Conservation (phyloP, 2,888 invertebrate species). For the Phyllotreta striolata region DNA sequence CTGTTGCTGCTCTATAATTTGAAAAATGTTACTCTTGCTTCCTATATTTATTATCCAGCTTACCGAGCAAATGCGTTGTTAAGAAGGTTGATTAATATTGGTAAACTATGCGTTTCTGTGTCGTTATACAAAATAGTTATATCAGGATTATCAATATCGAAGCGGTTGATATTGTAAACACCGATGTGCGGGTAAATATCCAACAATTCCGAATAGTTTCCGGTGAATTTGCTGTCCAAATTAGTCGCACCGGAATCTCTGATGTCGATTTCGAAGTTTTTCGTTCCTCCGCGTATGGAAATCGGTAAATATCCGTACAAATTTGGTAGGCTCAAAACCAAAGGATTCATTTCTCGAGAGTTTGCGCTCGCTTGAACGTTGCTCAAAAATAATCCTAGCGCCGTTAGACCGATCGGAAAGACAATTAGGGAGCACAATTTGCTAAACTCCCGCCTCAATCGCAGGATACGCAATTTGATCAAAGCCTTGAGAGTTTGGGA, state of each 20-base stretch:
- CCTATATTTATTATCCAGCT: constrained; percentile 41
- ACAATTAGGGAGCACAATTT: constrained; percentile 78
- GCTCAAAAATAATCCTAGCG: constrained; percentile 71
- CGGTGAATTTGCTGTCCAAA: constrained; percentile 69
- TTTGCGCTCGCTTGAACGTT: constrained; percentile 64
- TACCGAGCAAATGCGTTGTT: constrained; percentile 77
- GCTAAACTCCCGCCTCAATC: constrained; percentile 71
- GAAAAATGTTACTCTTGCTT: constrained; percentile 38
- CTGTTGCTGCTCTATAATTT: not conserved
- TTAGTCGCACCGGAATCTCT: constrained; percentile 55
- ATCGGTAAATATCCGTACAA: constrained; percentile 72
- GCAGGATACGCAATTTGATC: constrained; percentile 70
- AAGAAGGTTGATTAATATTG: constrained; percentile 75
- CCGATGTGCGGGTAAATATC: constrained; percentile 72
- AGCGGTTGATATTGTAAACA: constrained; percentile 69
- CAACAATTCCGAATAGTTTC: constrained; percentile 71
- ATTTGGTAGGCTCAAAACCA: constrained; percentile 69
- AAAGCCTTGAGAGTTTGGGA: constrained; percentile 73
- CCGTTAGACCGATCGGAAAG: constrained; percentile 74
- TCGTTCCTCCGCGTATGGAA: constrained; percentile 68
- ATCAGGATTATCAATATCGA: constrained; percentile 64
- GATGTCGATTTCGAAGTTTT: constrained; percentile 55
- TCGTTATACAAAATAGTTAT: constrained; percentile 78
- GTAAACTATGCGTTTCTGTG: constrained; percentile 80
- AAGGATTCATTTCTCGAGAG: constrained; percentile 69